Percentiles rank a stretch among this genome's conserved stretches.
These are phyloP conservation scores for Siniperca knerii DNA, from an alignment of 2,113 vertebrate species.

Conservation along the genomic window DNA sequence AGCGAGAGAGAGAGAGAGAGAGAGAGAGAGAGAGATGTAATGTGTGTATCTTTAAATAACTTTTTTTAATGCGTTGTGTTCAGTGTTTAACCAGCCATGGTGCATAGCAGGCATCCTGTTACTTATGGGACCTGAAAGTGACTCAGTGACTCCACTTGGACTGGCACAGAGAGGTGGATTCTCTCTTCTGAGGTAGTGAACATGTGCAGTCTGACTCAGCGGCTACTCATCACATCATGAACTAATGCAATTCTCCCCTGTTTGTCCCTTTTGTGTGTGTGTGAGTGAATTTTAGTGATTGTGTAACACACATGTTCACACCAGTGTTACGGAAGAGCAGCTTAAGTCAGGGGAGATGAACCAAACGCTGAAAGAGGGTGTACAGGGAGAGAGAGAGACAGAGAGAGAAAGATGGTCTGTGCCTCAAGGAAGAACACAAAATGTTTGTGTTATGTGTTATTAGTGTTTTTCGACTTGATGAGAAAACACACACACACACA, in stretches of 20 bases:
- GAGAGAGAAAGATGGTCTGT: slow-evolving; percentile 3
- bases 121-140: slow-evolving; percentile 45
- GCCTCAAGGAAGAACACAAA: slow-evolving; percentile 30
- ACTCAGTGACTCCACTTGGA: slow-evolving; percentile 33
- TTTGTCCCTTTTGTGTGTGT: slow-evolving; percentile 22
- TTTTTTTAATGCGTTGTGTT: slow-evolving; percentile 14
- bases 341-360: slow-evolving; percentile 56
- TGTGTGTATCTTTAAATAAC: slow-evolving; percentile 22
- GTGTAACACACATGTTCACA: slow-evolving; percentile 48
- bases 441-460: slow-evolving; percentile 9
- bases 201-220: slow-evolving; percentile 42
- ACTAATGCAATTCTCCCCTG: slow-evolving; percentile 6
- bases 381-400: background rate
- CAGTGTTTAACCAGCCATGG: slow-evolving; percentile 15
- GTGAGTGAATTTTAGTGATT: slow-evolving; percentile 38
- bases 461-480: slow-evolving; percentile 21
- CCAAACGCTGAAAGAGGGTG: slow-evolving; percentile 24
- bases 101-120: slow-evolving; percentile 25
- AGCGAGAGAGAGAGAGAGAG: background rate
- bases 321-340: slow-evolving; percentile 69
- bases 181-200: slow-evolving; percentile 35
- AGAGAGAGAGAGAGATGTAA: background rate
- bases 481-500: background rate
- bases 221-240: slow-evolving; percentile 25
- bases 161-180: slow-evolving; percentile 8